Conservation (phyloP, 2,113 vertebrate species). For the Rhipidura dahli region DNA sequence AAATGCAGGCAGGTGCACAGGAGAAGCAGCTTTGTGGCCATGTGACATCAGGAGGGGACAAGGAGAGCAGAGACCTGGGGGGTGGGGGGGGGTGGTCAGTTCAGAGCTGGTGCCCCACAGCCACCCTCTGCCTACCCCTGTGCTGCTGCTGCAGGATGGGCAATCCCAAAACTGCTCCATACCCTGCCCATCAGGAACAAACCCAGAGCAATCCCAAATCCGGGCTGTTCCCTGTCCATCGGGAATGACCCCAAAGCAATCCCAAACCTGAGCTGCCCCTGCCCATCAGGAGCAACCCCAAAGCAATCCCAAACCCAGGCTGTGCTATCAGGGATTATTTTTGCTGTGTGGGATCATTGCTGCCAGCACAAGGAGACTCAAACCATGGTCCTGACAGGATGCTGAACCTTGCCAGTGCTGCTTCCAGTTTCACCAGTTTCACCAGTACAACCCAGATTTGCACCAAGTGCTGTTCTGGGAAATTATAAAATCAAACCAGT, state of each 20-base stretch:
- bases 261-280: neutral
- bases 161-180: neutral
- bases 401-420: neutral
- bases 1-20: accelerated
- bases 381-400: neutral
- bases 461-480: neutral
- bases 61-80: neutral
- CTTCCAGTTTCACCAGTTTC: neutral
- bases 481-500: neutral
- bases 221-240: no score
- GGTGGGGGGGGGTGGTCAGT: no score
- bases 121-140: neutral
- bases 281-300: neutral
- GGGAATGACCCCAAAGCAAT: neutral
- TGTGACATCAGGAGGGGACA: neutral
- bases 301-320: neutral
- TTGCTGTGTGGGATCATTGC: neutral
- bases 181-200: neutral
- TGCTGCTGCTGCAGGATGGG: neutral
- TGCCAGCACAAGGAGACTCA: neutral
- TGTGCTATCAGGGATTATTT: neutral
- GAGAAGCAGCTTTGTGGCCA: neutral
- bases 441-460: neutral
- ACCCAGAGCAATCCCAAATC: neutral
- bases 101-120: neutral